Evolutionary conservation across 2,797 vertebrate species (phyloP).

Genomic region (Remorina albescens): DNA sequence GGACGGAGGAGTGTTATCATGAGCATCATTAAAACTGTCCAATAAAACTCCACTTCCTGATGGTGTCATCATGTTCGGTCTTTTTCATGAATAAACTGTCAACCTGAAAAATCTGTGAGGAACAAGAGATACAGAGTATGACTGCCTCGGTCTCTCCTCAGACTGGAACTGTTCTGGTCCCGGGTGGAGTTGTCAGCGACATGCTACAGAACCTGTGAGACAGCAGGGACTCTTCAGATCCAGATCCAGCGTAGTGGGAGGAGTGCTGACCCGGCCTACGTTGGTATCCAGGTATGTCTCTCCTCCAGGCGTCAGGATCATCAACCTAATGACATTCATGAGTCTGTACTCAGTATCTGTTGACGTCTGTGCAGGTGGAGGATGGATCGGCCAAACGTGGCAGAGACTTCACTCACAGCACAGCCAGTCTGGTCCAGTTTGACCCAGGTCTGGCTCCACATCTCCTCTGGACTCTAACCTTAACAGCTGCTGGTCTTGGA

Average conservation of each 20-base stretch:
- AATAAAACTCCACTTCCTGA: too few relatives aligned
- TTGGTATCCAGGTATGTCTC: constrained; percentile 76
- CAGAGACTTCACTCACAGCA: constrained; percentile 83
- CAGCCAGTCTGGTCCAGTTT: constrained; percentile 81
- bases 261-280: constrained; percentile 81
- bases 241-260: constrained; percentile 78
- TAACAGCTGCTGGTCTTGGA: background rate
- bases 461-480: background rate
- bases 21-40: too few relatives aligned
- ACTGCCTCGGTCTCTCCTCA: constrained; percentile 55
- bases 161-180: constrained; percentile 82
- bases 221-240: constrained; percentile 77
- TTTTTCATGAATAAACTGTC: too few relatives aligned
- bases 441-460: constrained; percentile 76
- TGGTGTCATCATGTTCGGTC: too few relatives aligned
- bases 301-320: background rate
- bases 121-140: too few relatives aligned
- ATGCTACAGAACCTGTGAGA: constrained; percentile 82
- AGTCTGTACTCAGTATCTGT: background rate
- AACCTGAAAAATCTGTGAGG: too few relatives aligned
- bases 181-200: constrained; percentile 77
- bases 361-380: constrained; percentile 72
- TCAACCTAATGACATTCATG: background rate
- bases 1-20: too few relatives aligned
- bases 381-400: constrained; percentile 80